Evolutionary conservation across 2,797 vertebrate species (phyloP), one percentile per base, ranked within the genome.

Genomic region (Sebastes hopkinsi): DNA sequence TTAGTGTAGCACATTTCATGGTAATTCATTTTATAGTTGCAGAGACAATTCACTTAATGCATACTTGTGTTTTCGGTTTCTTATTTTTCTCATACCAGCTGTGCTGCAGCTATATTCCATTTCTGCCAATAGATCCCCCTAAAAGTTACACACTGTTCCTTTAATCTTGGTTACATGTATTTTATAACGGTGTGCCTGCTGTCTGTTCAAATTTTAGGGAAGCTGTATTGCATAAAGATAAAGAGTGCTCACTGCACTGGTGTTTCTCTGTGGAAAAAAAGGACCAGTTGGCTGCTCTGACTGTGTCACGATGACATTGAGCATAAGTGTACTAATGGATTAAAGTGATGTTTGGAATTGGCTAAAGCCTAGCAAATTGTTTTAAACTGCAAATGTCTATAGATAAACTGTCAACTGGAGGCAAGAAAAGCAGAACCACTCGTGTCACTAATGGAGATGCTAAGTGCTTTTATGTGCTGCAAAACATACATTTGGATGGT

Each of bases 241-340:
- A 8, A 13, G 22, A 0, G 7, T 52, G 50, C 50, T 20, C 50
- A 50, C 30, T 46, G 50, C 29, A 42, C n/a, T 58, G 11, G 32
- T 62, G 3, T 50, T 32, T 82, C 77, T 66, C 38, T 67, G 55
- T 56, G 60, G 16, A 60, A 77, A 78, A 64, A 29, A 66, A n/a
- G 8, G 14, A 23, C 52, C 42, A 38, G n/a, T 58, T 80, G 38
- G 65, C 68, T 60, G 25, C 59, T 58, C 62, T 16, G 55, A 56
- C 42, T 23, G 73, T 75, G 61, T 85, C 73, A 71, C 62, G 56
- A 34, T 83, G 79, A 83, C 86, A 83, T 60, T 81, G 71, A 83
- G 46, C 66, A 32, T 72, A 78, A 86, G 30, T 69, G 72, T 25
- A 65, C 72, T 79, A 90, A 91, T 81, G 70, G 76, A 88, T 84